Conservation (phyloP, 1,140 invertebrate genomes). For the Caenorhabditis brenneri region DNA sequence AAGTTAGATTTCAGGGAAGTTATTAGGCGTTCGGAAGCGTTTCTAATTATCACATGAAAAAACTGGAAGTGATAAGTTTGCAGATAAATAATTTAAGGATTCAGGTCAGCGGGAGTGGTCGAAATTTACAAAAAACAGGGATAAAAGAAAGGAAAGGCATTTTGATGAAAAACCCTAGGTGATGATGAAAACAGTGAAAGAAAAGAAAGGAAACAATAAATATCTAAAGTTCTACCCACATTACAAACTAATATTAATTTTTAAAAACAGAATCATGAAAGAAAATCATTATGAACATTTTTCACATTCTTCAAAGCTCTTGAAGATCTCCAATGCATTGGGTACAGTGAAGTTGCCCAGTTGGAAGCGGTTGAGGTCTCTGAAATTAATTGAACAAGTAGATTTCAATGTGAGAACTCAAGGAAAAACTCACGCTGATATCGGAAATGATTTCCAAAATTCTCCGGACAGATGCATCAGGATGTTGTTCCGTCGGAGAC, state of each 20-base stretch:
- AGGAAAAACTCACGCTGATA: slow-evolving; percentile 43
- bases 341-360: slow-evolving; percentile 45
- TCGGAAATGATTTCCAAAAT: slow-evolving; percentile 47
- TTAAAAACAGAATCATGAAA: not conserved
- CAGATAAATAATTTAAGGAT: not conserved
- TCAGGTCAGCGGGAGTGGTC: slow-evolving; percentile 7
- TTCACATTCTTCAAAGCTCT: not conserved
- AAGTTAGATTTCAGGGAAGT: not conserved
- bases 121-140: slow-evolving; percentile 28
- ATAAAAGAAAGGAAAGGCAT: not conserved
- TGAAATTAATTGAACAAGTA: not conserved
- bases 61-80: not conserved
- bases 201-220: slow-evolving; percentile 10
- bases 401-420: not conserved
- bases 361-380: not conserved
- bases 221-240: slow-evolving; percentile 21
- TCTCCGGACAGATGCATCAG: slow-evolving; percentile 11
- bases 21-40: not conserved
- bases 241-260: not conserved
- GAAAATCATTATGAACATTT: slow-evolving; percentile 6
- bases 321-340: slow-evolving; percentile 51
- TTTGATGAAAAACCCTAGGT: not conserved
- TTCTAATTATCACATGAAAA: not conserved
- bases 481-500: not conserved
- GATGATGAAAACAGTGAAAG: not conserved